phyloP scores from a whole-genome alignment of 1,140 invertebrate species.

The Monomorium pharaonis region DNA sequence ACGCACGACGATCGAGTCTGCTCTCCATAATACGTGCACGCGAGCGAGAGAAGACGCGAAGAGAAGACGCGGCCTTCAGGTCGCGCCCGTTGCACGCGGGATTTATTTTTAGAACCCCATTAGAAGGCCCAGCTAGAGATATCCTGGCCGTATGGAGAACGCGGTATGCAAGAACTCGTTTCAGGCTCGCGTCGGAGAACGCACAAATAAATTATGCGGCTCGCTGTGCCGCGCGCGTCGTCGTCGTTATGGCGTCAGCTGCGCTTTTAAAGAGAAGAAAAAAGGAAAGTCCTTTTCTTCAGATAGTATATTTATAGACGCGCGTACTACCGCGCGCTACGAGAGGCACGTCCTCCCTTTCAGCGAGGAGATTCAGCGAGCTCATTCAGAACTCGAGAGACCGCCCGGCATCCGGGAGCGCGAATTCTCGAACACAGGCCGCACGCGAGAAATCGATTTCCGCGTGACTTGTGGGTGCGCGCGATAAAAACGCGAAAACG shows the following conservation, averaged over 20 bases:
- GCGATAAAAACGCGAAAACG: constrained; percentile 1
- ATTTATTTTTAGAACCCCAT: constrained; percentile 60
- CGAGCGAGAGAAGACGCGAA: constrained; percentile 12
- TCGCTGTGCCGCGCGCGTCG: constrained; percentile 28
- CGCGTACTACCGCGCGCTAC: neutral
- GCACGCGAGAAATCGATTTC: constrained; percentile 29
- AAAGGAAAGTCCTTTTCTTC: neutral
- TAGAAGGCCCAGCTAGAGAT: constrained; percentile 29
- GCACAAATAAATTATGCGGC: constrained; percentile 47
- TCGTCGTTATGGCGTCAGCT: constrained; percentile 67
- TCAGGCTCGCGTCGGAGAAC: neutral
- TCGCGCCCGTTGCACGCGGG: constrained; percentile 46
- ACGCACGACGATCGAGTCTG: neutral
- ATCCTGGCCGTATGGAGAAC: neutral
- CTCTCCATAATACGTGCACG: neutral
- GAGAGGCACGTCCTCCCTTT: constrained; percentile 49
- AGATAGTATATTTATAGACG: constrained; percentile 47
- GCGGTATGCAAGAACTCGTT: constrained; percentile 37
- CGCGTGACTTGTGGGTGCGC: neutral
- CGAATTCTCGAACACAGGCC: neutral
- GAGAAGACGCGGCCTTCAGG: constrained; percentile 37
- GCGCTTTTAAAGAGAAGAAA: constrained; percentile 49
- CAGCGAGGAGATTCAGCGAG: constrained; percentile 14
- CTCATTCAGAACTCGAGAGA: constrained; percentile 2
- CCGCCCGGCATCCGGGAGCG: no score